Percentiles rank a stretch among this genome's conserved stretches.
Conservation (phyloP, 2,113 vertebrate species). For the Aldabrachelys gigantea region DNA sequence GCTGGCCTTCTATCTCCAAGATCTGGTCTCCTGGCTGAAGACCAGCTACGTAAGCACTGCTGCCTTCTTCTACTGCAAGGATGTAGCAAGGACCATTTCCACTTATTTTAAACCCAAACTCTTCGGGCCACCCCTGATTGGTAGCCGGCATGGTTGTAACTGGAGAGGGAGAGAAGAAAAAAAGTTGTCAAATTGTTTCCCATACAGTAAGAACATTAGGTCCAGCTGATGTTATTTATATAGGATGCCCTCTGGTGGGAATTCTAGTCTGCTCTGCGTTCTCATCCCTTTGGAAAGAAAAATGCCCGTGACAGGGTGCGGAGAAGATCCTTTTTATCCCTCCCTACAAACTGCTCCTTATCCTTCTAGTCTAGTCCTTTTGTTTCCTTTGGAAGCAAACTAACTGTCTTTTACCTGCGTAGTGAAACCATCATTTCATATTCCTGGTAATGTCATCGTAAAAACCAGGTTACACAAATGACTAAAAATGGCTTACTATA, state of each 20-base stretch:
- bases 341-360: neutral
- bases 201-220: too few relatives aligned
- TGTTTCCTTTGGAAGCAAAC: accelerated
- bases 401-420: neutral
- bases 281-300: accelerated
- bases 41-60: slow-evolving; percentile 90
- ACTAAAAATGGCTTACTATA: neutral
- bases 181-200: accelerated
- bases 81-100: slow-evolving; percentile 93
- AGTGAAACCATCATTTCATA: neutral
- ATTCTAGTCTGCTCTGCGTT: accelerated
- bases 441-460: accelerated
- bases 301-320: neutral
- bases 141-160: slow-evolving; percentile 88
- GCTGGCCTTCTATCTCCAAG: slow-evolving; percentile 94
- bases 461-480: neutral
- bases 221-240: accelerated
- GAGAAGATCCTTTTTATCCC: accelerated
- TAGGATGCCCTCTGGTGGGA: accelerated
- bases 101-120: slow-evolving; percentile 92
- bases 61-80: slow-evolving; percentile 92
- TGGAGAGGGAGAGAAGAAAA: slow-evolving; percentile 41
- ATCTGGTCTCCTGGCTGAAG: slow-evolving; percentile 92
- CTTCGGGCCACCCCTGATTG: slow-evolving; percentile 95
- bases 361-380: accelerated